Evolutionary conservation across 2,113 vertebrate species (phyloP).

Genomic region (Hoplias malabaricus): DNA sequence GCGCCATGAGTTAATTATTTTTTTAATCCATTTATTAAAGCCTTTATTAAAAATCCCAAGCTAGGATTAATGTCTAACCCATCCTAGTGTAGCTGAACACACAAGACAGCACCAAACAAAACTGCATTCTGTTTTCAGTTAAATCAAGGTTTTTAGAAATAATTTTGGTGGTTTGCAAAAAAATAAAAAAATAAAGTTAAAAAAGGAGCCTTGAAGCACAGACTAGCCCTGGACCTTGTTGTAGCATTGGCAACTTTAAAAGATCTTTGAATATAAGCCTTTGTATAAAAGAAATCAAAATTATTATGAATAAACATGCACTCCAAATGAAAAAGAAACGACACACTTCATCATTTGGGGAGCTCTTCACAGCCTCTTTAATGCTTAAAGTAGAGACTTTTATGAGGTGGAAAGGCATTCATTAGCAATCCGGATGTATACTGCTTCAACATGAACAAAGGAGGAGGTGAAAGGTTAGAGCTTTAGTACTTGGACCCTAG

Average conservation of each 20-base stretch:
- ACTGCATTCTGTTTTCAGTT: neutral
- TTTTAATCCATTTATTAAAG: no score
- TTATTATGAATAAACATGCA: neutral
- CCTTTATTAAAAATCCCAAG: neutral
- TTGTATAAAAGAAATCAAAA: neutral
- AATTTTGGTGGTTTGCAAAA: no score
- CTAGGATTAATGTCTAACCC: neutral
- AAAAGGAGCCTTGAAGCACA: neutral
- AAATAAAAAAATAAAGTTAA: no score
- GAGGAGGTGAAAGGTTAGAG: neutral
- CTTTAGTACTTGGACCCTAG: neutral
- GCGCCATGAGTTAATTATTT: no score
- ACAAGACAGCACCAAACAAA: neutral
- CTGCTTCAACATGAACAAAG: neutral
- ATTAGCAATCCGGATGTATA: neutral
- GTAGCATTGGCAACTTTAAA: neutral
- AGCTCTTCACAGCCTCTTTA: neutral
- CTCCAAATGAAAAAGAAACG: neutral
- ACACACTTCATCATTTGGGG: neutral
- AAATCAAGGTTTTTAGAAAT: conserved; percentile 12
- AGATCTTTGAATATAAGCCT: neutral
- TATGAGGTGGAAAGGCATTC: neutral
- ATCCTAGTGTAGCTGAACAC: neutral
- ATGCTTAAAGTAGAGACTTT: neutral
- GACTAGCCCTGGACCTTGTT: neutral